Conservation (phyloP, 2,888 invertebrate genomes). For the Julus scandinavius region DNA sequence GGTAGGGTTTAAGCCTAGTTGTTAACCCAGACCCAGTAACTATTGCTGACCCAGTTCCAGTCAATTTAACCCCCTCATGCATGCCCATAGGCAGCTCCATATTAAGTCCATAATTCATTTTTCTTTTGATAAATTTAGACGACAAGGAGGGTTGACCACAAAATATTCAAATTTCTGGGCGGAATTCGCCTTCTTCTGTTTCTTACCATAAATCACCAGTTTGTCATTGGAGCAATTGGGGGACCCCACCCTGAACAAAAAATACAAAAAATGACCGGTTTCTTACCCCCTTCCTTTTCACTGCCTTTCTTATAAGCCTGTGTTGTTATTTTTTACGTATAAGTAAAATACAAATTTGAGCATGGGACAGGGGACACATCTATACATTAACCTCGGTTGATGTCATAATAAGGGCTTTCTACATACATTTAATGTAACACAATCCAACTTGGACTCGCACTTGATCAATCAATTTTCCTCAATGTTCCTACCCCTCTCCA, state of each 20-base stretch:
- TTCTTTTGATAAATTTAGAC: conserved; percentile 43
- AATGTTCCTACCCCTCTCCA: conserved; percentile 22
- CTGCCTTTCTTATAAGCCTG: background rate
- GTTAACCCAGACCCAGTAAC: conserved; percentile 14
- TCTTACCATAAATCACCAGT: conserved; percentile 10
- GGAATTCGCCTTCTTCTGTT: conserved; percentile 45
- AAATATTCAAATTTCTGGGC: conserved; percentile 50
- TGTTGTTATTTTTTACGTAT: conserved; percentile 40
- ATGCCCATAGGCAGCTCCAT: background rate
- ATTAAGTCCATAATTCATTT: conserved; percentile 50
- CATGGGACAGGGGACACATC: conserved; percentile 47
- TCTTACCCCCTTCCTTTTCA: conserved; percentile 44
- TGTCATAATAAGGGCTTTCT: conserved; percentile 51
- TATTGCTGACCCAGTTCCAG: conserved; percentile 41
- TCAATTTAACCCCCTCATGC: conserved; percentile 35
- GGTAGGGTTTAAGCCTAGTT: background rate
- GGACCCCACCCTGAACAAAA: conserved; percentile 30
- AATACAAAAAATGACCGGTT: conserved; percentile 22
- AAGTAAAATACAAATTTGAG: conserved; percentile 22
- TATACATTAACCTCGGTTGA: conserved; percentile 47
- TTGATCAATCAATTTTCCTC: conserved; percentile 52
- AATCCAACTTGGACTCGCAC: conserved; percentile 41
- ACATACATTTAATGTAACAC: conserved; percentile 37
- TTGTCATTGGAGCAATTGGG: conserved; percentile 36
- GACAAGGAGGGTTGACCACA: conserved; percentile 48